These are phyloP conservation scores for Prenolepis imparis DNA, from an alignment of 2,888 invertebrate genomes.

Conservation along the genomic window DNA sequence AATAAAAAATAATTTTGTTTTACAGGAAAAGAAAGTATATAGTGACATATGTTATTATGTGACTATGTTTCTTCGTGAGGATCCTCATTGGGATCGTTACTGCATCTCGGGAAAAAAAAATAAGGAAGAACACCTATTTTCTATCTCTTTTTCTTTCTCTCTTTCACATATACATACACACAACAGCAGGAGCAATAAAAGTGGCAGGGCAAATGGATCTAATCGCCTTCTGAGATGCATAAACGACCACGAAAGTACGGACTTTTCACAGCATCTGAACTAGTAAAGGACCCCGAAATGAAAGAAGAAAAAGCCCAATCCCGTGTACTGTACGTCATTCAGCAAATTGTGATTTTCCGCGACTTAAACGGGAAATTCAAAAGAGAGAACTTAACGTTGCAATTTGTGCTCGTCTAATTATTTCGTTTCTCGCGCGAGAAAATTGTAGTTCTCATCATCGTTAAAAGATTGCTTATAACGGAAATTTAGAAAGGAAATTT, in stretches of 20 bases:
- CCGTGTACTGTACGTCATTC: conserved; percentile 16
- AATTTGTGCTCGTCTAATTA: conserved; percentile 4
- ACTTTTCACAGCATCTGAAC: conserved; percentile 56
- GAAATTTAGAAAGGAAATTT: neutral
- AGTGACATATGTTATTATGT: neutral
- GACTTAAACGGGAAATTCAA: conserved; percentile 59
- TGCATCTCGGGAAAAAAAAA: neutral
- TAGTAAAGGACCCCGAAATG: conserved; percentile 37
- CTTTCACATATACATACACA: neutral
- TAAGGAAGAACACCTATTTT: conserved; percentile 27
- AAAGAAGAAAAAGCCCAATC: conserved; percentile 39
- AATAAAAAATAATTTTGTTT: neutral
- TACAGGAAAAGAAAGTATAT: neutral
- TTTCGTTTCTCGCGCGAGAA: neutral
- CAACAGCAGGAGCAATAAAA: neutral
- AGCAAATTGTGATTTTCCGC: conserved; percentile 65
- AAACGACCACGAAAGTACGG: conserved; percentile 34
- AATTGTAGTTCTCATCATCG: neutral
- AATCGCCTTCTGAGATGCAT: conserved; percentile 53
- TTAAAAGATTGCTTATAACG: neutral
- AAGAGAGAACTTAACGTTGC: conserved; percentile 1
- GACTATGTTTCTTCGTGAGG: neutral
- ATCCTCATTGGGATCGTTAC: neutral
- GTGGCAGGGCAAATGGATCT: conserved; percentile 56
- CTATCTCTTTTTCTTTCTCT: neutral